phyloP scores from a whole-genome alignment of 1,140 invertebrate species.

The Philotrypesis tridentata region DNA sequence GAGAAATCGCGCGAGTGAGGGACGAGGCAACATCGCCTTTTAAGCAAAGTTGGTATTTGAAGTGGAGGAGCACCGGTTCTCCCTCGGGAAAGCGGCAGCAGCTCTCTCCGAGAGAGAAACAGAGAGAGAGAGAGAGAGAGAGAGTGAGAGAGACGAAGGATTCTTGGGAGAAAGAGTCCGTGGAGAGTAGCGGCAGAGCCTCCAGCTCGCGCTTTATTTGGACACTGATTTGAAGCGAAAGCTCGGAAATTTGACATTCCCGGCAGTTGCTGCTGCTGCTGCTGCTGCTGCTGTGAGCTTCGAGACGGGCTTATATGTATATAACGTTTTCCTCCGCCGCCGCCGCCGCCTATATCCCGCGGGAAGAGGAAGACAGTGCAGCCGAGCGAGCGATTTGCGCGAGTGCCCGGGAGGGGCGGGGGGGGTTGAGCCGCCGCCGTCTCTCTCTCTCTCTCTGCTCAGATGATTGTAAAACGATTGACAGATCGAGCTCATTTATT shows the following conservation, averaged over 20 bases:
- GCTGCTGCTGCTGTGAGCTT: constrained; percentile 45
- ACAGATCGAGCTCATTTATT: constrained; percentile 30
- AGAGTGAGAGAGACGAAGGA: constrained; percentile 43
- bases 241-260: constrained; percentile 67
- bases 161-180: constrained; percentile 57
- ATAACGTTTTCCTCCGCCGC: not conserved
- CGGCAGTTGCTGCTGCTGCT: constrained; percentile 50
- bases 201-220: constrained; percentile 56
- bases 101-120: not conserved
- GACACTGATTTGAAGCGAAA: constrained; percentile 67
- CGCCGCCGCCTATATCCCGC: not conserved
- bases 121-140: constrained; percentile 2
- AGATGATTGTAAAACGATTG: constrained; percentile 34
- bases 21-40: constrained; percentile 19
- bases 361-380: not conserved
- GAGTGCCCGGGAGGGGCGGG: not conserved
- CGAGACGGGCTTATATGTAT: constrained; percentile 1
- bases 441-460: too few species aligned
- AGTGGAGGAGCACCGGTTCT: constrained; percentile 9
- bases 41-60: constrained; percentile 39
- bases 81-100: not conserved
- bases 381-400: not conserved
- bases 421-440: not conserved
- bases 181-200: constrained; percentile 46
- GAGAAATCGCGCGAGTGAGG: not conserved